Evolutionary conservation across 2,888 invertebrate species (phyloP), one percentile per base, ranked within the genome.

Genomic region (Aporophyla lueneburgensis): DNA sequence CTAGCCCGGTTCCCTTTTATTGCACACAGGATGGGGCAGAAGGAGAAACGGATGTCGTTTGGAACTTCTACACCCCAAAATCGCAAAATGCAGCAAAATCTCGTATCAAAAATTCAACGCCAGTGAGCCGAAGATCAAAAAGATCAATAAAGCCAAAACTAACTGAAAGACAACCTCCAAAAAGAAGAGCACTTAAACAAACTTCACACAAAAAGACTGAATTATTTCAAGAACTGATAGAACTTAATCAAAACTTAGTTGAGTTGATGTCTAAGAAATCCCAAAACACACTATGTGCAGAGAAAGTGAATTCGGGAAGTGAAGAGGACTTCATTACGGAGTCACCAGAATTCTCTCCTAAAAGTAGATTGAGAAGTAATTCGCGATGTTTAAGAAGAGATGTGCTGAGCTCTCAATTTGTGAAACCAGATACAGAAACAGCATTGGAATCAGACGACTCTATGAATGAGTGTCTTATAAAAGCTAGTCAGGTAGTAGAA

Each of bases 51-150:
- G 96, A 96, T 87, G 96, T 97, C 24, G 93, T 97, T 19, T 97
- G 96, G 96, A 96, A 96, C 85, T 96, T 95, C 79, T 96, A 96
- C 87, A 96, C 96, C 0, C 96, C 96, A n/a, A 96, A 95, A 86
- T 92, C 96, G 16, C 93, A 93, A 24, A 88, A 94, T 53, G 85
- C 89, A 51, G 83, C 89, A 2, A 91, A 88, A 70, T 90, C 93
- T 61, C 89, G 91, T 0, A 78, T 88, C 2, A 95, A 94, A 91
- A 95, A 94, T 72, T 92, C 95, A 3, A 96, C 96, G 46, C 96
- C 96, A 16, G 89, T 96, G 0, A 95, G 95, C 80, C 92, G 93
- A 53, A 94, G 93, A 89, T 79, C 92, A 6, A 96, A 92, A 90
- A 93, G 93, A 87, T 78, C 89, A 19, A 67, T 91, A 10, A 92